A percentile compares a stretch with the other conserved stretches of the same genome.
These are phyloP conservation scores for Agrypnia vestita DNA, from an alignment of 1,140 invertebrate species.

Conservation along the genomic window DNA sequence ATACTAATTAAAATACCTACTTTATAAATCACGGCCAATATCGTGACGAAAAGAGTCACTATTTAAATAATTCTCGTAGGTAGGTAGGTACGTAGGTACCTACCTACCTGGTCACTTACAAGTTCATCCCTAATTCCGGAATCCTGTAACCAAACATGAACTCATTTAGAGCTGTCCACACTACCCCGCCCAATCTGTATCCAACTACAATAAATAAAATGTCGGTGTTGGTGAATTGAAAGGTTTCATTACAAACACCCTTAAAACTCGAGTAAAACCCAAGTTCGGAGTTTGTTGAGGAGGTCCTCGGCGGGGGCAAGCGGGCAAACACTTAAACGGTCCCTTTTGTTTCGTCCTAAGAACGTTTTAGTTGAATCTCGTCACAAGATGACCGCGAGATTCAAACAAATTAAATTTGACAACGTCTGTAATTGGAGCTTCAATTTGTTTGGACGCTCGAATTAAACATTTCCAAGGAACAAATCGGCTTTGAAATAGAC, in stretches of 20 bases:
- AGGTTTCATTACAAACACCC: conserved; percentile 42
- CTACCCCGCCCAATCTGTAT: background rate
- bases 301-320: conserved; percentile 1
- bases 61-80: background rate
- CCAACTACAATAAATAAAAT: background rate
- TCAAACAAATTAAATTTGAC: conserved; percentile 33
- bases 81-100: conserved; percentile 22
- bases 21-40: too few relatives aligned
- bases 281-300: conserved; percentile 36
- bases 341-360: conserved; percentile 9
- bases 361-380: conserved; percentile 21
- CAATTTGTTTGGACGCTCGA: too few relatives aligned
- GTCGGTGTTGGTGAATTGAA: conserved; percentile 19
- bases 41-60: too few relatives aligned
- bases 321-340: conserved; percentile 17
- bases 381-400: conserved; percentile 29
- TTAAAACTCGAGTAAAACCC: conserved; percentile 37
- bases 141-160: background rate
- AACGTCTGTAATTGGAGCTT: background rate
- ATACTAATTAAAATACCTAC: too few relatives aligned
- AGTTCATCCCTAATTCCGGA: background rate
- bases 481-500: too few relatives aligned
- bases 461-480: too few relatives aligned
- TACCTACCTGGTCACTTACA: background rate
- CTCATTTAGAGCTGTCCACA: background rate